A percentile compares a stretch with the other conserved stretches of the same genome.
phyloP scores from a whole-genome alignment of 2,888 invertebrate species.

The Eucriotettix oculatus region DNA sequence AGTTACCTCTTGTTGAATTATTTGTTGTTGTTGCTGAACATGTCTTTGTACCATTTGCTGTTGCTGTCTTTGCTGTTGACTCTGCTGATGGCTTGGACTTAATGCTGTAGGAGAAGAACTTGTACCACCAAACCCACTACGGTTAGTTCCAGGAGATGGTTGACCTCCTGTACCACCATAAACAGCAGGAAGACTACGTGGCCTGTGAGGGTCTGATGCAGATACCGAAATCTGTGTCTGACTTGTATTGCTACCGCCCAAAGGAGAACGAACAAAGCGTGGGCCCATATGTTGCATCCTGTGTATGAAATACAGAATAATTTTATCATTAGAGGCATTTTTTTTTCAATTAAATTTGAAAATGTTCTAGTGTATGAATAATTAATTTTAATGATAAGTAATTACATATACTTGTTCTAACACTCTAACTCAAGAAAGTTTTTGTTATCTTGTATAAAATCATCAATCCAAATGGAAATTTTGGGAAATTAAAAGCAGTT shows the following conservation, averaged over 20 bases:
- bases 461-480: no score
- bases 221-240: background rate
- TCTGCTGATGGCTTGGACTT: slow-evolving; percentile 7
- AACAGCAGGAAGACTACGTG: slow-evolving; percentile 1
- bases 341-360: no score
- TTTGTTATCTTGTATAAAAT: no score
- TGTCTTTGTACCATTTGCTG: slow-evolving; percentile 25
- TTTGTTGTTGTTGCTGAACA: slow-evolving; percentile 15
- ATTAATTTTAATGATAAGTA: no score
- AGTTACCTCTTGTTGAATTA: slow-evolving; percentile 24
- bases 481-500: no score
- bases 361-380: no score
- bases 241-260: slow-evolving; percentile 15
- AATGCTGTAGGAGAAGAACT: background rate
- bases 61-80: slow-evolving; percentile 10
- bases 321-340: background rate
- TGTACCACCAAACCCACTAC: background rate
- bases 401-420: no score
- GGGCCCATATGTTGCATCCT: slow-evolving; percentile 19
- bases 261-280: slow-evolving; percentile 28
- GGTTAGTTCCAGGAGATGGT: background rate
- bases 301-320: background rate
- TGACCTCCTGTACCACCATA: background rate
- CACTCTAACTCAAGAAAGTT: no score
- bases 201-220: background rate